Conservation (phyloP, 1,140 invertebrate species). For the Cherax quadricarinatus region DNA sequence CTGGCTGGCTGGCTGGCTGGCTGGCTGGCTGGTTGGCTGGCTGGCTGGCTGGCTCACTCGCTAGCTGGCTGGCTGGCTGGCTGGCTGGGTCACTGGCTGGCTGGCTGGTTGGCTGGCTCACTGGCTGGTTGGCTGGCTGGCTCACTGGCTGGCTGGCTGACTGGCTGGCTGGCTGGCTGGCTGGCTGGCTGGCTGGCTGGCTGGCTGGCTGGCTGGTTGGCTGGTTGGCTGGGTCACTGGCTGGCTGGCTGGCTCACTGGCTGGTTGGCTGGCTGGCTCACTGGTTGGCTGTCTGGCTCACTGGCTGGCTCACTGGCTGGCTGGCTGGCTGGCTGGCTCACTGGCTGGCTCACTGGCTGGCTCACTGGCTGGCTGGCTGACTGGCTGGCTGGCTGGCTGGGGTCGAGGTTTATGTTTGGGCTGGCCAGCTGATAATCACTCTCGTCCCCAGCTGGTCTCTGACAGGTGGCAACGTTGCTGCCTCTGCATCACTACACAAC, state of each 20-base stretch:
- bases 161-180: constrained; percentile 33
- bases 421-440: constrained; percentile 73
- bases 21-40: constrained; percentile 47
- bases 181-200: constrained; percentile 49
- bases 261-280: constrained; percentile 47
- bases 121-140: constrained; percentile 46
- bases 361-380: constrained; percentile 46
- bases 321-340: constrained; percentile 54
- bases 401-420: constrained; percentile 59
- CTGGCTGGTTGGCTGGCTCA: constrained; percentile 43
- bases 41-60: constrained; percentile 47
- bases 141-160: constrained; percentile 57
- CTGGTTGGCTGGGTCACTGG: background rate
- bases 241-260: constrained; percentile 36
- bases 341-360: constrained; percentile 49
- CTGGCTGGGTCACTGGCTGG: constrained; percentile 52
- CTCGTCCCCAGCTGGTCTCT: constrained; percentile 70
- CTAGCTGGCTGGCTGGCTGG: constrained; percentile 50
- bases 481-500: no score
- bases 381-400: constrained; percentile 48
- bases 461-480: constrained; percentile 68
- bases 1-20: constrained; percentile 46
- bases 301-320: constrained; percentile 51
- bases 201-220: constrained; percentile 50
- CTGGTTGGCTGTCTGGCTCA: constrained; percentile 49